phyloP scores from a whole-genome alignment of 2,113 vertebrate genomes.

The Alaudala cheleensis region DNA sequence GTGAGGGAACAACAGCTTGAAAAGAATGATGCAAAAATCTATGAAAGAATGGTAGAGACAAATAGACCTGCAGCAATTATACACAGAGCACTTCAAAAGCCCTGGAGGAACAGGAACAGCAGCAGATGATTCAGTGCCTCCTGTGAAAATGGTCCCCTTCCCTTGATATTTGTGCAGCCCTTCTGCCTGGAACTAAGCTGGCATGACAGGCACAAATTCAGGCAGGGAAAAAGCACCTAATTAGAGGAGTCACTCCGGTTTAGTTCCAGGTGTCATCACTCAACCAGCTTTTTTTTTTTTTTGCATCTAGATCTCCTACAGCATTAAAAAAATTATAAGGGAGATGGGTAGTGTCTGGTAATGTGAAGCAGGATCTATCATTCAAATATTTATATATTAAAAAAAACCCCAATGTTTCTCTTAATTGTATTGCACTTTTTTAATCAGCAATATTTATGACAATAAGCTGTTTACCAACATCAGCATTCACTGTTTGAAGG shows the following conservation, averaged over 20 bases:
- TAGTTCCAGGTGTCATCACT: background rate
- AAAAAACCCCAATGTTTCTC: background rate
- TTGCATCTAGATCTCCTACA: background rate
- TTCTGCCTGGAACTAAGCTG: background rate
- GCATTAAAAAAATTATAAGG: background rate
- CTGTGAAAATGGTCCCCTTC: background rate
- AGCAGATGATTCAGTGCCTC: background rate
- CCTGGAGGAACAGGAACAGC: background rate
- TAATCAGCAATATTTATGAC: background rate
- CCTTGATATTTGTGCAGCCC: background rate
- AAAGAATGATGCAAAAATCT: background rate
- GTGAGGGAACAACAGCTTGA: background rate
- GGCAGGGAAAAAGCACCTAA: background rate
- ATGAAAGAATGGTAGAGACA: background rate
- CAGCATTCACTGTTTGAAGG: background rate
- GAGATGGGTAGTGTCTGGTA: background rate
- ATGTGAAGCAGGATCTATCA: background rate
- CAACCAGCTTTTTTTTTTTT: background rate
- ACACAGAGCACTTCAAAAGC: background rate
- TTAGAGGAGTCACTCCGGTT: background rate
- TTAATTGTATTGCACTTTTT: background rate
- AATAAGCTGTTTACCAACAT: background rate
- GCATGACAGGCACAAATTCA: background rate
- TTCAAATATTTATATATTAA: background rate
- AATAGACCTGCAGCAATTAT: conserved; percentile 24